A percentile compares a stretch with the other conserved stretches of the same genome.
These are phyloP conservation scores for Drosophila ananassae DNA, from an alignment of 1,140 invertebrate species.

Conservation along the genomic window DNA sequence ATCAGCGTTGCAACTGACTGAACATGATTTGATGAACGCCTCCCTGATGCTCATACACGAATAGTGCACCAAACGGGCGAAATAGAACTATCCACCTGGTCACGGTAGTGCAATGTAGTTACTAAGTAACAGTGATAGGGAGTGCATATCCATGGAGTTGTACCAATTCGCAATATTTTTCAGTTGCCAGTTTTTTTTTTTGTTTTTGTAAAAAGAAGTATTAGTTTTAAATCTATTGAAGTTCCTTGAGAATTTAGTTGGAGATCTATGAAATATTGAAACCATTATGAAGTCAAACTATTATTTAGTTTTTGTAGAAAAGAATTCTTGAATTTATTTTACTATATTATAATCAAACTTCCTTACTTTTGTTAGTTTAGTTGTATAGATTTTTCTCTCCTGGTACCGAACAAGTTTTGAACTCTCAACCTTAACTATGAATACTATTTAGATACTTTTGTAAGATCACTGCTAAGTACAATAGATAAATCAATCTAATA, in stretches of 20 bases:
- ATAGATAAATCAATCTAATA: slow-evolving; percentile 47
- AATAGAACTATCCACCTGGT: slow-evolving; percentile 4
- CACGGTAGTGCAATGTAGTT: slow-evolving; percentile 60
- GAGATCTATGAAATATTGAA: too few species aligned
- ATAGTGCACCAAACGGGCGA: slow-evolving; percentile 11
- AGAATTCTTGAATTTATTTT: not conserved
- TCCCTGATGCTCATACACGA: slow-evolving; percentile 70
- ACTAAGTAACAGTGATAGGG: slow-evolving; percentile 33
- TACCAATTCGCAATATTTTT: slow-evolving; percentile 2
- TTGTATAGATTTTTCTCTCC: not conserved
- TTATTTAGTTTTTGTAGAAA: too few species aligned
- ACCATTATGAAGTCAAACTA: too few species aligned
- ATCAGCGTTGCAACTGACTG: slow-evolving; percentile 55
- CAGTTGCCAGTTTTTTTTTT: not conserved
- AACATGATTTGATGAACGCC: slow-evolving; percentile 66
- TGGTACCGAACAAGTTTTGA: not conserved
- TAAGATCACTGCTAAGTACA: not conserved
- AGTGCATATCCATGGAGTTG: slow-evolving; percentile 8
- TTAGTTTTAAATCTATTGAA: too few species aligned
- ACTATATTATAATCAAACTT: not conserved
- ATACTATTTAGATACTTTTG: not conserved
- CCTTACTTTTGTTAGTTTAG: not conserved
- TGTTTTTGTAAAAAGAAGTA: not conserved
- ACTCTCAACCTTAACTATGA: slow-evolving; percentile 3
- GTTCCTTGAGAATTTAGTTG: too few species aligned